A percentile compares a stretch with the other conserved stretches of the same genome.
These are phyloP conservation scores for Arenaria interpres DNA, from an alignment of 2,113 vertebrate species.

Conservation along the genomic window DNA sequence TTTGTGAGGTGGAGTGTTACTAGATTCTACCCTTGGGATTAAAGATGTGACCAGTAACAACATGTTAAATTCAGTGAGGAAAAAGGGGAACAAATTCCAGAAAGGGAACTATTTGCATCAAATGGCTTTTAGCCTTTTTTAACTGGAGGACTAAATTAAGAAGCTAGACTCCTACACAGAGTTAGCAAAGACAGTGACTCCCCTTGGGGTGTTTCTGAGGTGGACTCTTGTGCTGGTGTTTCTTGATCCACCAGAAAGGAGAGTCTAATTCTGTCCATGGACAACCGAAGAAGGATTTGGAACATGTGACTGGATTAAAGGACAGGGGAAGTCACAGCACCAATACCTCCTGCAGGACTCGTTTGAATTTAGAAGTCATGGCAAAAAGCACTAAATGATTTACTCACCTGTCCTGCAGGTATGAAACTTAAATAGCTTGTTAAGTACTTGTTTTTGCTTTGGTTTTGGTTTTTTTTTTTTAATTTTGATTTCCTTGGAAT, in stretches of 20 bases:
- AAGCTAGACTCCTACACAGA: background rate
- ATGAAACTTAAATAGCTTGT: background rate
- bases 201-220: fast-evolving
- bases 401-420: background rate
- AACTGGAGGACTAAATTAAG: background rate
- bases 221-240: background rate
- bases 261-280: background rate
- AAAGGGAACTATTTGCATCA: background rate
- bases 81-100: background rate
- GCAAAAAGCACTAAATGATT: background rate
- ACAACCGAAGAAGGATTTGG: background rate
- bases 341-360: background rate
- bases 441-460: background rate
- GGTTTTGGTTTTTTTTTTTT: background rate
- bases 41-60: background rate
- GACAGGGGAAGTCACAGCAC: background rate
- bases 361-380: fast-evolving
- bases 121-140: background rate
- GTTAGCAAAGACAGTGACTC: background rate
- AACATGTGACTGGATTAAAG: background rate
- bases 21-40: background rate
- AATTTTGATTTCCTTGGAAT: background rate
- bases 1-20: background rate
- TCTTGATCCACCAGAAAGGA: background rate
- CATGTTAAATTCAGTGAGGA: background rate